Evolutionary conservation across 1,140 invertebrate genomes (phyloP).

Genomic region (Drosophila persimilis): DNA sequence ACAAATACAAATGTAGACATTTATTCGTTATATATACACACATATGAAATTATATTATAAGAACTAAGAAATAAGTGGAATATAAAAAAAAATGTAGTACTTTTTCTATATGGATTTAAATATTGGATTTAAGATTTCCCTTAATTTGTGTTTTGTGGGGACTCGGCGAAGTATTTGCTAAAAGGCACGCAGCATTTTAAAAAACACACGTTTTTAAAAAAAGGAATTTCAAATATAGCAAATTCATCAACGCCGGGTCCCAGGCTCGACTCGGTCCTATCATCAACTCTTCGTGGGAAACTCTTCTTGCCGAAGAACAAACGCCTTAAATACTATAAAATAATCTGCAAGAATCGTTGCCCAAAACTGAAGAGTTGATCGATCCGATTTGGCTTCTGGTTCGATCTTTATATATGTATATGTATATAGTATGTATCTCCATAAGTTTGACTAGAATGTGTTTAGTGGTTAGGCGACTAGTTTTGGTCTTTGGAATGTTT

Average conservation of each 20-base stretch:
- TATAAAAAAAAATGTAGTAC: conserved; percentile 54
- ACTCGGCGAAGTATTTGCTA: conserved; percentile 66
- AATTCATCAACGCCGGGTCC: conserved; percentile 42
- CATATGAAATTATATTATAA: conserved; percentile 50
- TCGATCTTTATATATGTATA: conserved; percentile 9
- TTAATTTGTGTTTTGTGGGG: conserved; percentile 24
- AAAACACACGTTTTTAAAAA: conserved; percentile 81
- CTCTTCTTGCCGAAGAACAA: conserved; percentile 50
- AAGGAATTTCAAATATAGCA: conserved; percentile 71
- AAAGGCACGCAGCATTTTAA: conserved; percentile 82
- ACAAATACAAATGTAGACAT: conserved; percentile 60
- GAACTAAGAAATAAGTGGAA: conserved; percentile 52
- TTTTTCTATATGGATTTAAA: conserved; percentile 29
- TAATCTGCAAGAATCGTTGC: conserved; percentile 50
- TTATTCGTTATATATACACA: conserved; percentile 59
- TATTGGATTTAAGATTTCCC: conserved; percentile 11
- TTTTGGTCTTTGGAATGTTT: conserved; percentile 56
- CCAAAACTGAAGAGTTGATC: conserved; percentile 1
- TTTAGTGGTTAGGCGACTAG: conserved; percentile 59
- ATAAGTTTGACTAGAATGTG: conserved; percentile 66
- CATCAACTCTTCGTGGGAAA: conserved; percentile 23
- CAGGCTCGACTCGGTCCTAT: not conserved
- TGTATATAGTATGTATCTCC: conserved; percentile 27
- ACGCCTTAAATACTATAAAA: conserved; percentile 75
- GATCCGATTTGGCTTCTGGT: conserved; percentile 30